Conservation (phyloP, 2,888 invertebrate genomes). For the Ctenicera cuprea region DNA sequence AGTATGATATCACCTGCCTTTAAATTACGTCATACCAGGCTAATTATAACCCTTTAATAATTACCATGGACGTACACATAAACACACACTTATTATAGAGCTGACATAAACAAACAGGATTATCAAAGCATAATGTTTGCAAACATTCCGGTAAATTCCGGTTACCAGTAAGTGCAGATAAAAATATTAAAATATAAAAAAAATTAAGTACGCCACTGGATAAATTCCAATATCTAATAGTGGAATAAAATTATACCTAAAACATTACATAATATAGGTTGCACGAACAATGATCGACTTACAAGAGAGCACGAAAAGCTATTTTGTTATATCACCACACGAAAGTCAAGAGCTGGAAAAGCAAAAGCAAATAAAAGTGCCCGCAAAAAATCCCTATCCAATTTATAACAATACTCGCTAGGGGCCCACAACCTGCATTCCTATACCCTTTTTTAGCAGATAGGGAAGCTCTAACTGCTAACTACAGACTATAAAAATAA, state of each 20-base stretch:
- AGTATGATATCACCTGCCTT: constrained; percentile 20
- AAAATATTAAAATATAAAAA: too few species aligned
- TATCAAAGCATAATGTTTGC: constrained; percentile 6
- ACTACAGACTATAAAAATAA: constrained; percentile 22
- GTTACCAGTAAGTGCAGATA: neutral
- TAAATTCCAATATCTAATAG: too few species aligned
- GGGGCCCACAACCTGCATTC: constrained; percentile 23
- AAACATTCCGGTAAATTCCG: constrained; percentile 1
- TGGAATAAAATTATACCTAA: too few species aligned
- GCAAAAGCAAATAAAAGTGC: constrained; percentile 18
- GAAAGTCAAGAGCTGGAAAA: constrained; percentile 5
- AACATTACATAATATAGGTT: neutral
- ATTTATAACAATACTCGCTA: constrained; percentile 36
- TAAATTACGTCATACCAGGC: constrained; percentile 4
- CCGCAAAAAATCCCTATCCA: constrained; percentile 37
- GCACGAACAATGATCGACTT: neutral
- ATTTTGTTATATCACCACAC: constrained; percentile 17
- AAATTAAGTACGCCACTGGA: too few species aligned
- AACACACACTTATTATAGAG: neutral
- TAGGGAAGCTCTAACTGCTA: constrained; percentile 15
- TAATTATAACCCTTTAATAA: constrained; percentile 26
- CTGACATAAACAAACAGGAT: constrained; percentile 14
- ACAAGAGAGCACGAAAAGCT: neutral
- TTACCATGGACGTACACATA: neutral
- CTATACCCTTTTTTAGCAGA: constrained; percentile 13